A percentile compares a stretch with the other conserved stretches of the same genome.
phyloP scores from a whole-genome alignment of 2,888 invertebrate species.

The Hybos culiciformis region DNA sequence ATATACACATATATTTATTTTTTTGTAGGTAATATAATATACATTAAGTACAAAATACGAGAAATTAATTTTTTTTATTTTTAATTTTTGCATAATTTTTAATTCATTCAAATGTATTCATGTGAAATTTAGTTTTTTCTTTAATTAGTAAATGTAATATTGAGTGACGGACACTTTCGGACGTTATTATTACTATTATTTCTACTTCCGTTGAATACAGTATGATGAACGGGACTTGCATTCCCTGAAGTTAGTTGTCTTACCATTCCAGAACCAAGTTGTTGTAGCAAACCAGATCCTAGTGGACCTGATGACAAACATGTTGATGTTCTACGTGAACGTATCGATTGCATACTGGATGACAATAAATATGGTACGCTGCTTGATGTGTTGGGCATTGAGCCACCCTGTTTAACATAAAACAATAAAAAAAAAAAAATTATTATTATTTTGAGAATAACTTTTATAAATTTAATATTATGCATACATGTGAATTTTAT shows the following conservation, averaged over 20 bases:
- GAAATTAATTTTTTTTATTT: too few species aligned
- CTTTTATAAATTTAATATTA: too few species aligned
- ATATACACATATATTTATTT: too few species aligned
- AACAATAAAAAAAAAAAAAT: neutral
- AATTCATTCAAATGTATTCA: too few species aligned
- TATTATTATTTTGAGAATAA: neutral
- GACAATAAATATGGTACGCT: constrained; percentile 76
- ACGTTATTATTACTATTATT: constrained; percentile 47
- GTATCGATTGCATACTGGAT: constrained; percentile 62
- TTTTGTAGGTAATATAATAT: too few species aligned
- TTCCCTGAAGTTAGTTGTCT: constrained; percentile 58
- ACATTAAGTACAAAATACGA: too few species aligned
- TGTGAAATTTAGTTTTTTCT: constrained; percentile 11
- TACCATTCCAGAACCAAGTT: constrained; percentile 89
- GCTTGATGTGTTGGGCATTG: constrained; percentile 81
- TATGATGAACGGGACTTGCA: constrained; percentile 46
- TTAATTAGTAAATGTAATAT: constrained; percentile 52
- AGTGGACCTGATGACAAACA: constrained; percentile 48
- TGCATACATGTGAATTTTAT: too few species aligned
- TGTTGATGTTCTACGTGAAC: constrained; percentile 60
- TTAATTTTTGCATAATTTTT: too few species aligned
- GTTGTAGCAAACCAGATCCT: constrained; percentile 65
- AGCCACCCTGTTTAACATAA: constrained; percentile 51
- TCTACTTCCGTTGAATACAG: constrained; percentile 23
- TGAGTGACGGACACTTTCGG: constrained; percentile 64